Evolutionary conservation across 2,113 vertebrate genomes (phyloP).

Genomic region (Panurus biarmicus): DNA sequence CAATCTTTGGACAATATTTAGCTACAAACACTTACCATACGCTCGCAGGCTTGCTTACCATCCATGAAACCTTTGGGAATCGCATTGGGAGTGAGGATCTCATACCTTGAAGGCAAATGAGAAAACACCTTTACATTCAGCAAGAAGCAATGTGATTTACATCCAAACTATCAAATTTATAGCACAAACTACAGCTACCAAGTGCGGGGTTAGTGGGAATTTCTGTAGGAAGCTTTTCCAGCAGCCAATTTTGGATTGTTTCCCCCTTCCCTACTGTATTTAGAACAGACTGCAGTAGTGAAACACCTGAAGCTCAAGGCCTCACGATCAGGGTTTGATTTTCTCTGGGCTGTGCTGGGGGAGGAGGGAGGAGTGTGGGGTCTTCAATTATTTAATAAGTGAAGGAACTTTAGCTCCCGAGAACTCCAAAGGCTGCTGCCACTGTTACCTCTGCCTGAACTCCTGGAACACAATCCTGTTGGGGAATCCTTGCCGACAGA

Average conservation of each 20-base stretch:
- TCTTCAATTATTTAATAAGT: not conserved
- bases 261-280: not conserved
- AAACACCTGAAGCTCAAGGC: not conserved
- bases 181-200: not conserved
- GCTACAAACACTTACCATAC: constrained; percentile 79
- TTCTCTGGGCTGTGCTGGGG: not conserved
- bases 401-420: not conserved
- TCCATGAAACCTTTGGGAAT: constrained; percentile 99
- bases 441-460: constrained; percentile 90
- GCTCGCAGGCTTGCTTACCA: constrained; percentile 95
- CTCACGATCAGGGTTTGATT: not conserved
- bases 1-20: not conserved
- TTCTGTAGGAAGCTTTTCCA: not conserved
- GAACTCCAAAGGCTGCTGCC: not conserved
- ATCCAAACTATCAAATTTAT: not conserved
- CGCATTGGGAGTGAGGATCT: constrained; percentile 96
- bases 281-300: not conserved
- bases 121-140: not conserved
- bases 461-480: constrained; percentile 99
- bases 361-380: not conserved
- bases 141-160: not conserved
- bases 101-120: constrained; percentile 77
- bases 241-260: not conserved
- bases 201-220: not conserved
- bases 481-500: constrained; percentile 97